Evolutionary conservation across 92 coral and sea anemone genomes (phyloP).

Genomic region (Umimayanthus kanabou): DNA sequence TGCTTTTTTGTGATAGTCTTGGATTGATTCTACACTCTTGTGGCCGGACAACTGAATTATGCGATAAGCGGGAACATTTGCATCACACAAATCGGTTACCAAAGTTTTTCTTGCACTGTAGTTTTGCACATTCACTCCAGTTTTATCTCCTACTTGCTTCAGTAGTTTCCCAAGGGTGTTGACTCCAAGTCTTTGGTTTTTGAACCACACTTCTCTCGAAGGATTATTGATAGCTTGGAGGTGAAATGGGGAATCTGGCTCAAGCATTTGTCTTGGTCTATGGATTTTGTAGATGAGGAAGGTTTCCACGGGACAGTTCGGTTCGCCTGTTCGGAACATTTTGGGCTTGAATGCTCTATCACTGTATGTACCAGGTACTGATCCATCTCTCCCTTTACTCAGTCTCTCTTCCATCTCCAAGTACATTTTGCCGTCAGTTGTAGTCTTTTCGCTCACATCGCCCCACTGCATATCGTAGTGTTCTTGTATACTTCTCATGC

Average conservation of each 20-base stretch:
- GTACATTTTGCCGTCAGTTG: too few relatives aligned
- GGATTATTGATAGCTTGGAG: not conserved
- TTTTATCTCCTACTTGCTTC: slow-evolving; percentile 3
- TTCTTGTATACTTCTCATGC: not conserved
- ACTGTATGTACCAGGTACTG: not conserved
- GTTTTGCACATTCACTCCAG: not conserved
- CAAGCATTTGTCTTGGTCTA: not conserved
- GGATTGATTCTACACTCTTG: not conserved
- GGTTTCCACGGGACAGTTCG: not conserved
- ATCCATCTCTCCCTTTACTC: not conserved
- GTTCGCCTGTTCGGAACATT: not conserved
- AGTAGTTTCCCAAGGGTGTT: not conserved
- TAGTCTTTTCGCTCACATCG: not conserved
- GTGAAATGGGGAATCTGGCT: not conserved
- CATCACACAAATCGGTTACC: slow-evolving; percentile 8
- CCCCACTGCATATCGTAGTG: not conserved
- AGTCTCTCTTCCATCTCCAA: not conserved
- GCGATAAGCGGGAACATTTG: not conserved
- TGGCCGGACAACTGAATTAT: not conserved
- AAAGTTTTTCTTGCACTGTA: not conserved
- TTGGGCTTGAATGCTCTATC: not conserved
- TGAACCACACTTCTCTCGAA: not conserved
- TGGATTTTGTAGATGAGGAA: not conserved
- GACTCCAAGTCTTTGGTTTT: too few relatives aligned
- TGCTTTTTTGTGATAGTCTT: not conserved